Conservation (phyloP, 2,888 invertebrate species). For the Homarus gammarus region DNA sequence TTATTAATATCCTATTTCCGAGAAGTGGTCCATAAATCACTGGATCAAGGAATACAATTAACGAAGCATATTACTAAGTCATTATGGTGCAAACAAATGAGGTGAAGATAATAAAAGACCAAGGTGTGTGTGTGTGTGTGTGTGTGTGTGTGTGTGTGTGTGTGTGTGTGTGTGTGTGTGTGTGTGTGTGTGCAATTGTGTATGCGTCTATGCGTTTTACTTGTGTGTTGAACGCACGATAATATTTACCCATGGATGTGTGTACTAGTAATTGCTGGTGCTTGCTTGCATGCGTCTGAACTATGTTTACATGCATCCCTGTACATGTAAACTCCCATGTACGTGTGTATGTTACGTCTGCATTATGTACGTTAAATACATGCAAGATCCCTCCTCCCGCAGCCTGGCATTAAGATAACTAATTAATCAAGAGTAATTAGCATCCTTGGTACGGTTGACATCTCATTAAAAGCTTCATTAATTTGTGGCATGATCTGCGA, state of each 20-base stretch:
- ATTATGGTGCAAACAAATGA: too few relatives aligned
- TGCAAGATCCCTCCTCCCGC: not conserved
- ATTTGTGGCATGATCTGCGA: constrained; percentile 20
- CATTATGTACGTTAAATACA: not conserved
- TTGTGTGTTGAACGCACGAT: not conserved
- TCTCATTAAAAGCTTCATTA: constrained; percentile 64
- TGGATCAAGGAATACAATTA: too few relatives aligned
- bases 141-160: constrained; percentile 15
- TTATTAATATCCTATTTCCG: too few relatives aligned
- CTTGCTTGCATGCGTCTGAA: too few relatives aligned
- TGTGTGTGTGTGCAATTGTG: not conserved
- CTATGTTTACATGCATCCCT: too few relatives aligned
- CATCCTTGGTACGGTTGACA: constrained; percentile 43
- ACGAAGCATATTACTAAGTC: too few relatives aligned
- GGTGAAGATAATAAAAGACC: too few relatives aligned
- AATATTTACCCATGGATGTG: constrained; percentile 18
- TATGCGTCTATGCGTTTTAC: too few relatives aligned
- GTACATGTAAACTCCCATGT: not conserved
- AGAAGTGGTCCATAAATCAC: too few relatives aligned
- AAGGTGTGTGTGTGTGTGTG: constrained; percentile 13
- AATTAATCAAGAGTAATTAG: constrained; percentile 62
- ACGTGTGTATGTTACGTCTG: not conserved
- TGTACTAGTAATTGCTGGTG: not conserved
- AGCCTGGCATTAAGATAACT: constrained; percentile 41
- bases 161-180: constrained; percentile 11